Evolutionary conservation across 2,797 vertebrate species (phyloP), one percentile per base, ranked within the genome.

Genomic region (Bucorvus abyssinicus): DNA sequence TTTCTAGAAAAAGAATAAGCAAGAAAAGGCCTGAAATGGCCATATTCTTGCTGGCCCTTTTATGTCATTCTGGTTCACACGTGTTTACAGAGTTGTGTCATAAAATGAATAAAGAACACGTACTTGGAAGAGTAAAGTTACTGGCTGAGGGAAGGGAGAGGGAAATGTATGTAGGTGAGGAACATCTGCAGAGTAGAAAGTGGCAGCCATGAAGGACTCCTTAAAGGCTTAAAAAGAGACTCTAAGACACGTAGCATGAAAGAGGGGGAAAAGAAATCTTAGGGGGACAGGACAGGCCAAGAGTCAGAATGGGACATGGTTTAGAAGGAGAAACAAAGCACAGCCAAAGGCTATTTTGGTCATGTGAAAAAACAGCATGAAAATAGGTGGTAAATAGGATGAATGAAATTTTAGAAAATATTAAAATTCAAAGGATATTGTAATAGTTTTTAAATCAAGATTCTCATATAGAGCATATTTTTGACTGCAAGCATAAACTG

Each of bases 211-310:
- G 69, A 67, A 59, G 52, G 38, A 73, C 22, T 78, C 50, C 70
- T 91, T 67, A 63, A 49, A 90, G 74, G 44, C 59, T 93, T 94
- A 73, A 73, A 89, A 88, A 88, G 30, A 94, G 50, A 70, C 24
- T 52, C 38, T 38, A 92, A 69, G 59, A 56, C 32, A 79, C 1
- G 16, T 10, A 85, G 56, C 70, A 67, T 77, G 45, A 77, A 89
- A 91, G 65, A 79, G 40, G 29, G 24, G 42, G 5, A 75, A 80
- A 87, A 82, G 16, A 49, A 92, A 57, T 36, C 81, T 95, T 90
- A 68, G 10, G 38, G 26, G 60, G 9, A 52, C 32, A 50, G 60
- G 40, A 5, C 40, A 86, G 64, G 76, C 22, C 60, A 40, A 59
- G 76, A 68, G 24, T 55, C 59, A 45, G 49, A 80, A 30, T 19